Conservation (phyloP, 2,888 invertebrate species). For the Nowickia ferox region DNA sequence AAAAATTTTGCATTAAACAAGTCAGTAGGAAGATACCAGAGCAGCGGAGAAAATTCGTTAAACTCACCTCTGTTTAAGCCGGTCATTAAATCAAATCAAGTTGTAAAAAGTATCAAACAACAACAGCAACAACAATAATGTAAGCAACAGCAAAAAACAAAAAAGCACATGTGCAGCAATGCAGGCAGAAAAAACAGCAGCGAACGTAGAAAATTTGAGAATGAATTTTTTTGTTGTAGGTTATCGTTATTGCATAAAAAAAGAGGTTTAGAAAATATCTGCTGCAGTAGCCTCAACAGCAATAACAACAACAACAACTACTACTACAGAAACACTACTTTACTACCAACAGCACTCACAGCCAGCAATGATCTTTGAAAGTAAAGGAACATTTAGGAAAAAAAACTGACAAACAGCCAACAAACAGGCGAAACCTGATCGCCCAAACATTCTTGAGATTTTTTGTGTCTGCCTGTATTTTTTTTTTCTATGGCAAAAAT, state of each 20-base stretch:
- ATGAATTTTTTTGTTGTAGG: constrained; percentile 70
- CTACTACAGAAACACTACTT: constrained; percentile 40
- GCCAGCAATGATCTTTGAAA: constrained; percentile 63
- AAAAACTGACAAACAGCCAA: constrained; percentile 49
- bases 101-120: constrained; percentile 50
- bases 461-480: constrained; percentile 66
- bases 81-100: constrained; percentile 71
- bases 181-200: constrained; percentile 33
- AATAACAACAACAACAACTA: constrained; percentile 35
- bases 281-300: constrained; percentile 25
- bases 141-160: constrained; percentile 23
- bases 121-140: constrained; percentile 16
- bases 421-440: constrained; percentile 82
- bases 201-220: constrained; percentile 69
- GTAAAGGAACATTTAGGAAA: constrained; percentile 46
- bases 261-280: constrained; percentile 12
- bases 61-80: constrained; percentile 69
- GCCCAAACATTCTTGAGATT: constrained; percentile 81
- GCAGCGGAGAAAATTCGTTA: constrained; percentile 42
- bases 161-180: constrained; percentile 17
- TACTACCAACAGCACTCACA: constrained; percentile 68
- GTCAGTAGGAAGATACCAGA: constrained; percentile 51
- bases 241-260: constrained; percentile 42
- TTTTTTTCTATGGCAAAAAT: constrained; percentile 37
- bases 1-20: constrained; percentile 59